phyloP scores from a whole-genome alignment of 2,888 invertebrate genomes.

The Ormyrus pomaceus region DNA sequence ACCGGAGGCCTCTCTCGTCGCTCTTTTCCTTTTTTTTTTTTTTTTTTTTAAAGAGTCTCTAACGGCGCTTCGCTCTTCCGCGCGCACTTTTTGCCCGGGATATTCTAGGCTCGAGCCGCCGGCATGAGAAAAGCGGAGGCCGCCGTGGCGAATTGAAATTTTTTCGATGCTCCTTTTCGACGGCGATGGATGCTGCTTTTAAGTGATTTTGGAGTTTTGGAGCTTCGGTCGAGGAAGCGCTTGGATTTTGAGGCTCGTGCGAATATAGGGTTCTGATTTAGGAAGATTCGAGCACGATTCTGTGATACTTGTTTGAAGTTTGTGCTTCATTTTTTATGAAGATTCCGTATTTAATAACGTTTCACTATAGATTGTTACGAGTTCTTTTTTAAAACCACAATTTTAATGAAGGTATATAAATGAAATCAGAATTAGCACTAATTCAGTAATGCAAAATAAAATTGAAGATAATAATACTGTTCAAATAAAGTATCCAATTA shows the following conservation, averaged over 20 bases:
- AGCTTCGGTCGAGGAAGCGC: no score
- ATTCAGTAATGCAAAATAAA: no score
- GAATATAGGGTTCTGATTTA: neutral
- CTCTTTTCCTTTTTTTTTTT: no score
- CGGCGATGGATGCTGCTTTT: neutral
- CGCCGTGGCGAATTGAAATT: neutral
- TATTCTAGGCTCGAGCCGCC: conserved; percentile 8
- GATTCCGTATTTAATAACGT: no score
- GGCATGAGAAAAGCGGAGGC: conserved; percentile 7
- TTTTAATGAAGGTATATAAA: no score
- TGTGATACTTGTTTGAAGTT: neutral
- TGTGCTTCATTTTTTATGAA: no score
- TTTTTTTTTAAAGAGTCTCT: neutral
- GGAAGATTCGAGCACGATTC: neutral
- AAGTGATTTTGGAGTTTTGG: neutral
- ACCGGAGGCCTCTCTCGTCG: neutral
- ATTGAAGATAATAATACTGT: no score
- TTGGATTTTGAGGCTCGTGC: neutral
- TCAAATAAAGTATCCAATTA: no score
- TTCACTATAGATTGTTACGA: no score
- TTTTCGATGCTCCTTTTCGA: conserved; percentile 11
- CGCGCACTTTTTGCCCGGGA: conserved; percentile 3
- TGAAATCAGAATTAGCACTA: no score
- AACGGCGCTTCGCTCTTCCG: neutral
- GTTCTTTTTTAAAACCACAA: no score